Conservation (phyloP, 2,888 invertebrate species). For the Mellilla xanthometata region DNA sequence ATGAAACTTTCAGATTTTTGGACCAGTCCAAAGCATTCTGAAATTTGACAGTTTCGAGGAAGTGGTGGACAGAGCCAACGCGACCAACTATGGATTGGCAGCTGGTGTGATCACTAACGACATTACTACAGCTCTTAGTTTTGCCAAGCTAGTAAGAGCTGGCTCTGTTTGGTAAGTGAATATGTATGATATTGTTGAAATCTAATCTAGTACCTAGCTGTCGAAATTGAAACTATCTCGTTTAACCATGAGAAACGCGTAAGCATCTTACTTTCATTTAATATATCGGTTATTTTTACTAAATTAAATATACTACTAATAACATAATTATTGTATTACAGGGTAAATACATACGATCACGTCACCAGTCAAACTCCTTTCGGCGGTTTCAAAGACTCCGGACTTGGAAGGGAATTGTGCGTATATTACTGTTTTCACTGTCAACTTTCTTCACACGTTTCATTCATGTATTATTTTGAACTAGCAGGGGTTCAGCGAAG, state of each 20-base stretch:
- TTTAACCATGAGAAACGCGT: too few relatives aligned
- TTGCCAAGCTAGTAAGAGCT: conserved; percentile 90
- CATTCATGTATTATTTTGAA: too few relatives aligned
- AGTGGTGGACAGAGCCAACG: conserved; percentile 92
- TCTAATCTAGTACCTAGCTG: too few relatives aligned
- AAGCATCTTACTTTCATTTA: too few relatives aligned
- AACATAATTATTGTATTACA: too few relatives aligned
- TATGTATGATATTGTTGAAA: too few relatives aligned
- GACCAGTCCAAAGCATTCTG: conserved; percentile 94
- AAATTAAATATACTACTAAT: too few relatives aligned
- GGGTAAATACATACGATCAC: conserved; percentile 89
- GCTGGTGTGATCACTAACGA: conserved; percentile 93
- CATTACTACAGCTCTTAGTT: conserved; percentile 89
- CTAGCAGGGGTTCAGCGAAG: too few relatives aligned
- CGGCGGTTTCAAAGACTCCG: conserved; percentile 94
- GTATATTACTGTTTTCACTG: too few relatives aligned
- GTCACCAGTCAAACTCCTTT: conserved; percentile 91
- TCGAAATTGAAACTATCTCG: too few relatives aligned
- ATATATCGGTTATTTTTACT: too few relatives aligned
- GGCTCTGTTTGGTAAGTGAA: conserved; percentile 92
- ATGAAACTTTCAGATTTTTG: conserved; percentile 91
- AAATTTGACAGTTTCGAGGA: conserved; percentile 92
- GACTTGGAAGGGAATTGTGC: conserved; percentile 90
- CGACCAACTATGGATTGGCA: conserved; percentile 91
- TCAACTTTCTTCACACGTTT: too few relatives aligned